These are phyloP conservation scores for Bombus vancouverensis DNA, from an alignment of 1,140 invertebrate species.

Conservation along the genomic window DNA sequence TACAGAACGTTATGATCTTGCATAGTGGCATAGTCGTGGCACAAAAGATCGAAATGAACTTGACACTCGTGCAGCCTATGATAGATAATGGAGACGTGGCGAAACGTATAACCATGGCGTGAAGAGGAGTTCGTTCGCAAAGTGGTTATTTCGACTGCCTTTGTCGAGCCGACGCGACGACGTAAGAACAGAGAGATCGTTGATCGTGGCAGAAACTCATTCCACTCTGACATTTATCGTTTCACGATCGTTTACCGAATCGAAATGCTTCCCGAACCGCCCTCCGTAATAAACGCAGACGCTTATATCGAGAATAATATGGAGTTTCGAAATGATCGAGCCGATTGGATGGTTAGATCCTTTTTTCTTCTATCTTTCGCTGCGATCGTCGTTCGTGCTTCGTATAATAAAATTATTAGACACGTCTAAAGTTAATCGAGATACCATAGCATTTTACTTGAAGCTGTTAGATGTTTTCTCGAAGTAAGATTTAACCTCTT, in stretches of 20 bases:
- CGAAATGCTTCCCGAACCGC: conserved; percentile 8
- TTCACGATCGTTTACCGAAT: conserved; percentile 6
- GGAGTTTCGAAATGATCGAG: neutral
- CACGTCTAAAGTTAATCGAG: neutral
- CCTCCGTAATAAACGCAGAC: conserved; percentile 8
- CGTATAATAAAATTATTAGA: neutral
- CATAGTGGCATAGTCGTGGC: neutral
- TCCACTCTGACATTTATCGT: conserved; percentile 50
- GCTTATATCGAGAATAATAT: neutral
- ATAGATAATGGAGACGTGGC: conserved; percentile 31
- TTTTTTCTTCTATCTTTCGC: neutral
- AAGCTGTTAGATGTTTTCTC: neutral
- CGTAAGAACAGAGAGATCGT: conserved; percentile 36
- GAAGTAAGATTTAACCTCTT: neutral
- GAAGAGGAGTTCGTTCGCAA: conserved; percentile 30
- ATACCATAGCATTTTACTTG: neutral
- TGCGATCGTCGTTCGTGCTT: neutral
- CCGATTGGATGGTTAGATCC: conserved; percentile 7
- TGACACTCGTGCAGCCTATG: conserved; percentile 28
- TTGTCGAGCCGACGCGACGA: neutral
- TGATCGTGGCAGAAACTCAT: neutral
- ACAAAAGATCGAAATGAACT: conserved; percentile 32
- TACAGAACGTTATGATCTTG: neutral
- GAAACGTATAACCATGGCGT: conserved; percentile 41
- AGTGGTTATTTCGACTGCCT: conserved; percentile 44